A percentile compares a stretch with the other conserved stretches of the same genome.
These are phyloP conservation scores for Empidonax traillii DNA, from an alignment of 2,113 vertebrate genomes.

Conservation along the genomic window DNA sequence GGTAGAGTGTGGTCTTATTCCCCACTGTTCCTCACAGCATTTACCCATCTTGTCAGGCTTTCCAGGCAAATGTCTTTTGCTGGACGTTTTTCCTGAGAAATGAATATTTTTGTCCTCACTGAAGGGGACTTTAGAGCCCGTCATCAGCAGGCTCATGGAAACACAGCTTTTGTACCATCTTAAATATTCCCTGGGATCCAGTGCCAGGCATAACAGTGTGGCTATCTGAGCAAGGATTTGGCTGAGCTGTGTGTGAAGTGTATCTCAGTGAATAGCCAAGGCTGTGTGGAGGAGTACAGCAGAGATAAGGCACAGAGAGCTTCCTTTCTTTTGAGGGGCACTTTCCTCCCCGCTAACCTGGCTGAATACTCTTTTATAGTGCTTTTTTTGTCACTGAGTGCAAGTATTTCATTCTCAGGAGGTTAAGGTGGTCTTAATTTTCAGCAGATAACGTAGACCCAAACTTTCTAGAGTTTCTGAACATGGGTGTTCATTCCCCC, in stretches of 20 bases:
- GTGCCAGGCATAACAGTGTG: background rate
- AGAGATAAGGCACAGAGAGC: background rate
- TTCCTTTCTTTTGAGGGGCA: background rate
- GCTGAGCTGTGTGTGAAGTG: background rate
- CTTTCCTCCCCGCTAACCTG: background rate
- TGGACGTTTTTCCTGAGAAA: background rate
- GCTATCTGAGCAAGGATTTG: background rate
- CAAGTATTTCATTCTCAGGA: background rate
- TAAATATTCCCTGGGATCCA: background rate
- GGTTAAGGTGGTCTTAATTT: background rate
- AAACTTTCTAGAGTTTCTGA: background rate
- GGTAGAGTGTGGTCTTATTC: background rate
- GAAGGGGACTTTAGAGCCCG: background rate
- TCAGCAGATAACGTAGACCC: background rate
- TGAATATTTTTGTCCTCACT: background rate
- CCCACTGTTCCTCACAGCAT: background rate
- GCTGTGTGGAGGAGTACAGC: background rate
- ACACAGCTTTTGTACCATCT: fast-evolving
- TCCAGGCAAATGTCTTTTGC: background rate
- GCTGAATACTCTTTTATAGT: background rate
- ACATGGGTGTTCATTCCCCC: background rate
- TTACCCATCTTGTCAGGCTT: background rate
- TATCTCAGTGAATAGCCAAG: background rate
- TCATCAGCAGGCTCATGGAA: background rate
- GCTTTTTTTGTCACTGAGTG: background rate